Evolutionary conservation across 2,888 invertebrate species (phyloP), one percentile per base, ranked within the genome.

Genomic region (Gibbula magus): DNA sequence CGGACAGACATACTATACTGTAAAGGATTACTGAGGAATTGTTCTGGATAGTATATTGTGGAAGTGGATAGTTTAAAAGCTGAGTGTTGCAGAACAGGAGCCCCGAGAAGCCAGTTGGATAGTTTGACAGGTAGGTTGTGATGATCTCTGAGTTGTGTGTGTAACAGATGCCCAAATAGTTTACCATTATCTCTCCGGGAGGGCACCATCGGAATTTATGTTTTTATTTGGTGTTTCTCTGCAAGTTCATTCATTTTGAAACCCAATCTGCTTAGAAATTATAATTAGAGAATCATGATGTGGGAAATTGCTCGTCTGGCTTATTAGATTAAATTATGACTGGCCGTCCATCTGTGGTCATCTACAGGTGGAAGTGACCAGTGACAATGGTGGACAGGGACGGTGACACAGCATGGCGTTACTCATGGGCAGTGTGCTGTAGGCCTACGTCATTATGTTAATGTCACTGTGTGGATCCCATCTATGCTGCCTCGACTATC

Each of bases 351-450:
- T 45, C 45, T 45, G 45, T 45, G 45, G 45, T 45, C 29, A 70
- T 29, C 70, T 20, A 70, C 70, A 32, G 35, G 70, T 70, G 70
- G 70, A 32, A 20, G n/a, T 70, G 32, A 20, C 35, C 32, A 32
- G 70, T 70, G 70, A 35, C 70, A 32, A 10, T 70, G 32, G 39
- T 20, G 29, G 32, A 35, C 70, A n/a, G 35, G 32, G 70, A 32
- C 4, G 20, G 70, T 70, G 70, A 70, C 70, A 70, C 70, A 70
- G 70, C 70, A n/a, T 70, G 70, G 61, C 70, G 35, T 70, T 70
- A 70, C 70, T 70, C 70, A 70, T 20, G 20, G 70, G 20, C 70
- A 39, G 39, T 39, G 70, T 32, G 22, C 20, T 1, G 56, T 13
- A 20, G 56, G 8, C 56, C 20, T 20, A 32, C 70, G 70, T 70